Percentiles rank a stretch among this genome's conserved stretches.
Conservation (phyloP, 2,888 invertebrate genomes). For the Lydus trimaculatus region DNA sequence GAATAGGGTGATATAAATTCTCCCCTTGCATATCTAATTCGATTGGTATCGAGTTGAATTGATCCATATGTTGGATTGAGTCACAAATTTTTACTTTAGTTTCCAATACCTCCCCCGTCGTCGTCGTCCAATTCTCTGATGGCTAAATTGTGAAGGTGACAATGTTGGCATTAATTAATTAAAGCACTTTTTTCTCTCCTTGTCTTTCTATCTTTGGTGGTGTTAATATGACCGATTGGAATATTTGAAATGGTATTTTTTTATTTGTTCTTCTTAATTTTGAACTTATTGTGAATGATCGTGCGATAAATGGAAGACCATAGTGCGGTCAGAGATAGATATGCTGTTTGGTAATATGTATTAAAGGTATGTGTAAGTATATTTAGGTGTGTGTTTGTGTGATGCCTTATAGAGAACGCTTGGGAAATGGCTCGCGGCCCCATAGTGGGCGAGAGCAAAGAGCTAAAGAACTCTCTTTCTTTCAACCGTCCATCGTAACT, state of each 20-base stretch:
- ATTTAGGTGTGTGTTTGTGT: background rate
- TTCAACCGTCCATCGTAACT: constrained; percentile 48
- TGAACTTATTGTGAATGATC: background rate
- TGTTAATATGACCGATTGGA: background rate
- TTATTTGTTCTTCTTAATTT: too few species aligned
- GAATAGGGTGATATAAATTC: background rate
- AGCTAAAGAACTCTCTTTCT: constrained; percentile 26
- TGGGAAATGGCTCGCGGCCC: constrained; percentile 47
- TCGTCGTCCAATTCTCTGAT: background rate
- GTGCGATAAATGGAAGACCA: background rate
- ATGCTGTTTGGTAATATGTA: background rate
- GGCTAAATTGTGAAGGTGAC: constrained; percentile 5
- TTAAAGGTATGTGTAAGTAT: background rate
- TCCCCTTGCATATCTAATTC: constrained; percentile 3
- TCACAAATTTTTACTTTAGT: background rate
- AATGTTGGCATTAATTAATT: constrained; percentile 3
- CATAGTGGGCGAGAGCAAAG: constrained; percentile 46
- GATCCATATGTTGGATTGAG: constrained; percentile 3
- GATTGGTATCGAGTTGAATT: constrained; percentile 7
- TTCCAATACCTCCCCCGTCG: background rate
- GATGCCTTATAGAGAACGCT: constrained; percentile 27
- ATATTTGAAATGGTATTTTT: background rate
- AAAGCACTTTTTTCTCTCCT: background rate
- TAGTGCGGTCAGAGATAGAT: background rate
- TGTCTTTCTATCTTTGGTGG: background rate